These are phyloP conservation scores for Venustaconcha ellipsiformis DNA, from an alignment of 1,140 invertebrate genomes.

Conservation along the genomic window DNA sequence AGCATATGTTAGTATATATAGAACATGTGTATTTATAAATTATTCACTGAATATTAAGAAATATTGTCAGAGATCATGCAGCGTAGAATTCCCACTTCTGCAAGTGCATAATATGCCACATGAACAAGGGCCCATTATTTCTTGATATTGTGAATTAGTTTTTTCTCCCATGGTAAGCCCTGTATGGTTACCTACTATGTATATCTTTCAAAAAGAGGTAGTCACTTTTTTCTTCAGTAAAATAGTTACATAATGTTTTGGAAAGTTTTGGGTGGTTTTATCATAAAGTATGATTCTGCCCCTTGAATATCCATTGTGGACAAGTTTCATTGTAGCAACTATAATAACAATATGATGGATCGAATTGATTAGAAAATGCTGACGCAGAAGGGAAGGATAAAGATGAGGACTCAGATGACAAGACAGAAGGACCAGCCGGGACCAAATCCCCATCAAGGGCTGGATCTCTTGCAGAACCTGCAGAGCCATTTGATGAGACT, in stretches of 20 bases:
- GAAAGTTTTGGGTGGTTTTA: not conserved
- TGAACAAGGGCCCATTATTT: too few species aligned
- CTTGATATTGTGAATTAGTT: too few species aligned
- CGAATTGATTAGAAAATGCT: slow-evolving; percentile 6
- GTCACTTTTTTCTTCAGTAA: not conserved
- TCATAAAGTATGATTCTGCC: not conserved
- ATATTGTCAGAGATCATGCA: too few species aligned
- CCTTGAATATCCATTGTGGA: not conserved
- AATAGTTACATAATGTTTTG: not conserved
- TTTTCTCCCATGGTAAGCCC: too few species aligned
- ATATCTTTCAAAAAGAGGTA: not conserved
- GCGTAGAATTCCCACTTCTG: too few species aligned
- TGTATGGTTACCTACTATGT: too few species aligned
- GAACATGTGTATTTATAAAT: too few species aligned
- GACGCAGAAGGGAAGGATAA: slow-evolving; percentile 33
- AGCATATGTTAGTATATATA: too few species aligned
- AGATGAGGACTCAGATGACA: slow-evolving; percentile 36
- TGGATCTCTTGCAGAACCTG: slow-evolving; percentile 28
- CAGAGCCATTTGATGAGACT: slow-evolving; percentile 14
- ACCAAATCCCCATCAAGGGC: slow-evolving; percentile 30
- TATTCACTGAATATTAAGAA: too few species aligned
- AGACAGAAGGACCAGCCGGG: slow-evolving; percentile 30
- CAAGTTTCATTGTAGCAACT: not conserved
- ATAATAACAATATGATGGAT: not conserved
- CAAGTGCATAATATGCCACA: too few species aligned